Evolutionary conservation across 1,140 invertebrate genomes (phyloP), one percentile per base, ranked within the genome.

Genomic region (Schmidtea mediterranea): DNA sequence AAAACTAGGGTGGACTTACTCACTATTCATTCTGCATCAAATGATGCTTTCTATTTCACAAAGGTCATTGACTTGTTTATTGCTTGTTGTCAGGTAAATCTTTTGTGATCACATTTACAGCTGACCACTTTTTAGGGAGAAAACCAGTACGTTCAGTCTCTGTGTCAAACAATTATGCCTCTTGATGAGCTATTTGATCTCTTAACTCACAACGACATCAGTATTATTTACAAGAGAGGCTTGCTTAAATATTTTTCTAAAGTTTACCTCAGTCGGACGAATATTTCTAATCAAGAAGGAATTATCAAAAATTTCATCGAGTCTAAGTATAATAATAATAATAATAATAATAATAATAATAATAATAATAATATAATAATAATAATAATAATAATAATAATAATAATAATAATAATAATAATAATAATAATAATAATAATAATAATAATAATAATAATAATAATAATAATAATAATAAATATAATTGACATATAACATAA

Each of bases 111-210:
- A 36, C n/a, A 24, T 18, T 32, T 26, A 9, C 48, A 38, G 12
- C 6, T 16, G 15, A 51, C 2, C 24, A 18, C 2, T 8, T 12
- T 36, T 18, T 23, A 65, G 62, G 62, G 62, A 23, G 62, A 65
- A 50, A 65, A 65, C 51, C 54, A 60, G 13, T 63, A 61, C 45
- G 62, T 65, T 39, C 61, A 63, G 48, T 63, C 62, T 0, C 62
- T 65, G 26, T 65, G 62, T 53, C 62, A 65, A 55, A 65, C 62
- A 40, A 63, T 65, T 36, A 60, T 65, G 54, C 56, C 54, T n/a
- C 57, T 65, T 26, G 50, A 56, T 1, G 62, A 65, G 38, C 45
- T 65, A 1, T 47, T 65, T 22, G 54, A 56, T 21, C 56, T 65
- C 8, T 49, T 65, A 13, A 63, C 56, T 43, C 56, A 62, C 49